Evolutionary conservation across 2,888 invertebrate genomes (phyloP), one percentile per base, ranked within the genome.

Genomic region (Deilephila porcellus): DNA sequence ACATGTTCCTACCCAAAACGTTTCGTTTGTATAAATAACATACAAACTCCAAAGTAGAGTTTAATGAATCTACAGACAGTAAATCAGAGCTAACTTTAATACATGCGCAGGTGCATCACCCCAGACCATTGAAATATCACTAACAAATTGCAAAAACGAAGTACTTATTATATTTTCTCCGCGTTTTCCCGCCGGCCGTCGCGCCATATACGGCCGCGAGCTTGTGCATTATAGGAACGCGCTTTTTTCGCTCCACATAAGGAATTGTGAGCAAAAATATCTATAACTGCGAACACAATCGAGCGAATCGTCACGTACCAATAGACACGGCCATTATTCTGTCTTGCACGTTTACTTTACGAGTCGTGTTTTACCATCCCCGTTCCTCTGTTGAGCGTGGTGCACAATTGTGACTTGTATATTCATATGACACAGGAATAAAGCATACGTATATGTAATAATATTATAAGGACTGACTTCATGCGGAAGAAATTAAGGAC

Each of bases 281-380:
- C 80, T 84, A 85, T 83, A 87, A 85, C 86, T 85, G 85, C 86
- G 84, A 82, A 85, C 87, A 88, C 91, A 89, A 91, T 92, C 85
- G 90, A 90, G 87, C 91, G 92, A 71, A 83, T 84, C 92, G 93
- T 91, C 89, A 86, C 92, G 89, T 82, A 83, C 91, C 88, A 90
- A 80, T 88, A 85, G 86, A 71, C 86, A 83, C 90, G 82, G 85
- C 89, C 87, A 91, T 92, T 88, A 86, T 83, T 88, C 85, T 80
- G 85, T 84, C 84, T 87, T 83, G 85, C 83, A 78, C 83, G 80
- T 76, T 76, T 82, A 79, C 74, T 83, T 80, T 80, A 80, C 80
- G 79, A 79, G 72, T 72, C 74, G 78, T 80, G 78, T 78, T 78
- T 32, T 80, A 77, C 78, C 77, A 77, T 79, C 78, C 64, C 72